Conservation (phyloP, 2,888 invertebrate species). For the Leucania comma region DNA sequence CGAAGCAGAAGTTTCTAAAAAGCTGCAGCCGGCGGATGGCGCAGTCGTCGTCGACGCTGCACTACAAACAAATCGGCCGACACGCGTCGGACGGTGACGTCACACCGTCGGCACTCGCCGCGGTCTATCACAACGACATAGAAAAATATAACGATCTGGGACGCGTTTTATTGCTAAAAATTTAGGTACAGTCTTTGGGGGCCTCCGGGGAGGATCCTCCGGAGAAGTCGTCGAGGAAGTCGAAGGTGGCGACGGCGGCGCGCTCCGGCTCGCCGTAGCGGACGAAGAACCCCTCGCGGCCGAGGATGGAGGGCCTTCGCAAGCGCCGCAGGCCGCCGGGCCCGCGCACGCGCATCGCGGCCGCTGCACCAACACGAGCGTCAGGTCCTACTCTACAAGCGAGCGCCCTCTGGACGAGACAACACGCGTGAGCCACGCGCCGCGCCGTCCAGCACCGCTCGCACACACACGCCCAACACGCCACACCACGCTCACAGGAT, state of each 20-base stretch:
- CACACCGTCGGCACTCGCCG: conserved; percentile 58
- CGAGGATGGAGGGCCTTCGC: conserved; percentile 94
- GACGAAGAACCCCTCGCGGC: conserved; percentile 94
- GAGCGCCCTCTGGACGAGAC: conserved; percentile 81
- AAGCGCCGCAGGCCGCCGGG: conserved; percentile 87
- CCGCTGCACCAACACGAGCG: conserved; percentile 88
- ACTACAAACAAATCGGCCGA: conserved; percentile 55
- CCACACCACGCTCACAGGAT: conserved; percentile 24
- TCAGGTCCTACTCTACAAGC: conserved; percentile 75
- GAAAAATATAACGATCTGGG: conserved; percentile 84
- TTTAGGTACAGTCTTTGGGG: conserved; percentile 87
- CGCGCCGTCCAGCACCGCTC: conserved; percentile 55
- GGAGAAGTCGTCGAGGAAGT: conserved; percentile 94
- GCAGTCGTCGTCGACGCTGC: conserved; percentile 74
- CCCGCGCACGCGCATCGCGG: conserved; percentile 91
- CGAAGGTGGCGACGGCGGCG: conserved; percentile 95
- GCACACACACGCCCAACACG: conserved; percentile 45
- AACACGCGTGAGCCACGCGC: conserved; percentile 77
- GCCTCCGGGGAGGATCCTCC: conserved; percentile 83
- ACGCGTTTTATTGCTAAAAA: conserved; percentile 80
- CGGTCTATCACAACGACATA: conserved; percentile 80
- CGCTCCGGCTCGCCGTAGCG: conserved; percentile 94
- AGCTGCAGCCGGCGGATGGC: conserved; percentile 85
- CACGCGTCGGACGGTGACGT: conserved; percentile 57
- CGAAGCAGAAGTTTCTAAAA: conserved; percentile 76